Base-by-base conservation (phyloP, 2,113 vertebrate genomes). In the Pelecanoides urinatrix region DNA sequence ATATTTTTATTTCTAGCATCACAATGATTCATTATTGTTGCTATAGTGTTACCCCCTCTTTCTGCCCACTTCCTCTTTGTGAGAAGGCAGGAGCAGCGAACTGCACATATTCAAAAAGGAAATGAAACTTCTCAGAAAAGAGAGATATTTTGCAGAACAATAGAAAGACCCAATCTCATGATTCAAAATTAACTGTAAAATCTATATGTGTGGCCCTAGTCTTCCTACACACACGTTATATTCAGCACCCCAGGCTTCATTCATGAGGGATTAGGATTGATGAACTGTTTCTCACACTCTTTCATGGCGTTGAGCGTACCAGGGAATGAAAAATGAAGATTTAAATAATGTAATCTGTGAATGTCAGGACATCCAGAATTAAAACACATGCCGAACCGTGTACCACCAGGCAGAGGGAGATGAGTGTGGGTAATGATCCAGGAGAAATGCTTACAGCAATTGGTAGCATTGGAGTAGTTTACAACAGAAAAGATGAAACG, bases 41-140 rank as follows among this genome's bases (percentile, higher is more conserved):
- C 89, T 91, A 34, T 67, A 89, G 73, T 16, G 49, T 92, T 95
- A 15, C 23, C 30, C 59, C 8, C 16, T 78, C 50, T 72, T 89
- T 87, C 83, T 73, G n/a, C 66, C 40, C 67, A 73, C 77, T 92
- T 96, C 95, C 50, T 93, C 66, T 85, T 85, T 70, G 27, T 82
- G 53, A 73, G 68, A 77, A 78, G 79, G 66, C 65, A 42, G 76
- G 40, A 94, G 34, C 66, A 65, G 49, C 5, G 4, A 94, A 67
- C 55, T 44, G 32, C 22, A 77, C 45, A 74, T 6, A 56, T 87
- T 72, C 19, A 40, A 66, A 94, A 81, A 63, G 70, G 80, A 94
- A 94, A 75, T n/a, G 19, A 96, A 82, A 78, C 36, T 21, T 87
- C 79, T 81, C 58, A 40, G 83, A 67, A 88, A 88, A 74, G 30